A percentile compares a stretch with the other conserved stretches of the same genome.
These are phyloP conservation scores for Esox lucius DNA, from an alignment of 2,797 vertebrate genomes.

Conservation along the genomic window DNA sequence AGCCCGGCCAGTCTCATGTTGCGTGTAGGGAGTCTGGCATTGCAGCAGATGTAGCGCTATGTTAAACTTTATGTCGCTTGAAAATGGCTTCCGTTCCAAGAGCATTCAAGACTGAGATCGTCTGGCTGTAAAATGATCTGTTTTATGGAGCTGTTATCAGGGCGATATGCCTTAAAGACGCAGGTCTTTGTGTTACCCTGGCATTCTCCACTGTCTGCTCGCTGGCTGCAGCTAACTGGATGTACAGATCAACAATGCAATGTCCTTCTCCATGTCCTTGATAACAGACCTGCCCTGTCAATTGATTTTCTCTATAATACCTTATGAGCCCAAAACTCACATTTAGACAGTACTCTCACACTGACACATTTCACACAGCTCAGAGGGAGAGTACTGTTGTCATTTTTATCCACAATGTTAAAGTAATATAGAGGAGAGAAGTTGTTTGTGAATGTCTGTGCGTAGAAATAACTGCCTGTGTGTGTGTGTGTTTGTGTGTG, in stretches of 20 bases:
- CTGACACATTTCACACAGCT: slow-evolving; percentile 62
- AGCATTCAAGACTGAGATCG: slow-evolving; percentile 88
- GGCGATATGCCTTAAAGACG: slow-evolving; percentile 78
- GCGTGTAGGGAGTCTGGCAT: slow-evolving; percentile 88
- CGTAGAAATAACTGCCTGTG: neutral
- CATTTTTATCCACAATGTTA: slow-evolving; percentile 51
- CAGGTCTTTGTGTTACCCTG: slow-evolving; percentile 56
- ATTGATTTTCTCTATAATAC: slow-evolving; percentile 72
- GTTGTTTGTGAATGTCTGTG: slow-evolving; percentile 19
- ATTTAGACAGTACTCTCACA: slow-evolving; percentile 69
- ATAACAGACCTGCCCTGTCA: slow-evolving; percentile 69
- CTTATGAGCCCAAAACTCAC: slow-evolving; percentile 67
- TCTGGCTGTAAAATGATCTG: slow-evolving; percentile 94
- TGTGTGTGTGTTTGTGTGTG: slow-evolving; percentile 39
- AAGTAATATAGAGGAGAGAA: slow-evolving; percentile 44
- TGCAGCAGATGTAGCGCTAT: slow-evolving; percentile 93
- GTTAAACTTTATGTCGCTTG: slow-evolving; percentile 99
- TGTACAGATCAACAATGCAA: slow-evolving; percentile 69
- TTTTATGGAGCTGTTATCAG: slow-evolving; percentile 84
- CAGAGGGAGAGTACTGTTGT: slow-evolving; percentile 55
- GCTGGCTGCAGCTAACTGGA: slow-evolving; percentile 69
- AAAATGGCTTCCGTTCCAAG: slow-evolving; percentile 94
- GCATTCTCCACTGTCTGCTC: slow-evolving; percentile 59
- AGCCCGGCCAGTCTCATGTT: slow-evolving; percentile 76
- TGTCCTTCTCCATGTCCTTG: slow-evolving; percentile 77